These are phyloP conservation scores for Monoplex corrugatus DNA, from an alignment of 2,888 invertebrate species.

Conservation along the genomic window DNA sequence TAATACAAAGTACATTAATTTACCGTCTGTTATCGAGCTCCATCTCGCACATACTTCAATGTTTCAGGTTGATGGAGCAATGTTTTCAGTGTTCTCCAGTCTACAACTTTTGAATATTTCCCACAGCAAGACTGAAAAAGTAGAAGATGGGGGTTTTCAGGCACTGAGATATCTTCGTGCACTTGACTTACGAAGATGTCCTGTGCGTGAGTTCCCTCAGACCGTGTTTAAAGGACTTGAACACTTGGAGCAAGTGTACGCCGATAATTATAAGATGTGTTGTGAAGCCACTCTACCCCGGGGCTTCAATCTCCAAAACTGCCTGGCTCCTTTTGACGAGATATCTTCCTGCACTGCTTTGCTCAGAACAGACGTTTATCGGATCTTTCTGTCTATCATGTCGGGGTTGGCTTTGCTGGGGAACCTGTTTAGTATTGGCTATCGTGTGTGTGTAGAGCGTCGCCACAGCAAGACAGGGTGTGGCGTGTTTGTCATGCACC, in stretches of 20 bases:
- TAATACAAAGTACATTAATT: neutral
- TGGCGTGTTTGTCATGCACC: constrained; percentile 47
- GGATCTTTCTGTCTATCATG: constrained; percentile 45
- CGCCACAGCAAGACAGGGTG: constrained; percentile 47
- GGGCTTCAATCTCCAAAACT: constrained; percentile 5
- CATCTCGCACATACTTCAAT: neutral
- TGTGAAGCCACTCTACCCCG: constrained; percentile 43
- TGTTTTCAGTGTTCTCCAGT: neutral
- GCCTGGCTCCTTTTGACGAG: constrained; percentile 47
- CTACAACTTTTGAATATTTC: constrained; percentile 20
- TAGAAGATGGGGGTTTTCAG: neutral
- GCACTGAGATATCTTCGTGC: constrained; percentile 4
- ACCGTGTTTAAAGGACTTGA: neutral
- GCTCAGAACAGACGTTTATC: constrained; percentile 39
- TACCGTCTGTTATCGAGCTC: neutral
- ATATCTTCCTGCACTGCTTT: constrained; percentile 51
- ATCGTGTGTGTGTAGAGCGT: constrained; percentile 31
- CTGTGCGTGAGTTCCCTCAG: neutral
- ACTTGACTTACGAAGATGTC: constrained; percentile 33
- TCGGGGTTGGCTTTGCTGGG: constrained; percentile 45
- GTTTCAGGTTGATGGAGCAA: neutral
- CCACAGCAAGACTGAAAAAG: neutral
- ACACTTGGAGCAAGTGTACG: neutral
- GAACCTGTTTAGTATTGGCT: constrained; percentile 48
- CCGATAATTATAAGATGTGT: constrained; percentile 51